Evolutionary conservation across 2,888 invertebrate genomes (phyloP).

Genomic region (Aphrophora alni): DNA sequence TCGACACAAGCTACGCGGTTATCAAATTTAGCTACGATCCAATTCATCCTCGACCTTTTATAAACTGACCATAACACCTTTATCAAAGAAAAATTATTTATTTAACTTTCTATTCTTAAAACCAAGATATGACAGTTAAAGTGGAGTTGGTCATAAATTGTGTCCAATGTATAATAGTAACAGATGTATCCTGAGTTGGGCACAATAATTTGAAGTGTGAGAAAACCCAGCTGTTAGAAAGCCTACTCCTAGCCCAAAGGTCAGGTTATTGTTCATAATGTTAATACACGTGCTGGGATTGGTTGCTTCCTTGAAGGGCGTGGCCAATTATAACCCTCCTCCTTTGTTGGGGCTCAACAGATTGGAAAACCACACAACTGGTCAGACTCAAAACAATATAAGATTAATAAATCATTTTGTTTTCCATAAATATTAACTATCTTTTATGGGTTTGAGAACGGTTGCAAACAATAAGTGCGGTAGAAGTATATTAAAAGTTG

Average conservation of each 20-base stretch:
- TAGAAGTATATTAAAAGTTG: neutral
- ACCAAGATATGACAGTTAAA: neutral
- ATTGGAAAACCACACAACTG: conserved; percentile 1
- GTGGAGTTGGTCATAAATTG: neutral
- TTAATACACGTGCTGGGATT: neutral
- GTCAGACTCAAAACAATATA: neutral
- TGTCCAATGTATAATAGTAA: neutral
- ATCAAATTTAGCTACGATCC: neutral
- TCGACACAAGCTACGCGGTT: neutral
- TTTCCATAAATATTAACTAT: conserved; percentile 1
- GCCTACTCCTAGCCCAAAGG: neutral
- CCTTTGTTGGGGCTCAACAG: neutral
- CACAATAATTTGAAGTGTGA: neutral
- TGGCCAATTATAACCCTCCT: conserved; percentile 6
- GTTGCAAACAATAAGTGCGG: neutral
- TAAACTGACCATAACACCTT: neutral
- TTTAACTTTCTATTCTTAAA: neutral
- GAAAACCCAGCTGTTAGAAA: neutral
- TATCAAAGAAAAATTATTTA: neutral
- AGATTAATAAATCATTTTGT: neutral
- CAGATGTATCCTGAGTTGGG: neutral
- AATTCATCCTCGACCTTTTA: neutral
- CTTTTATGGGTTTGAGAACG: neutral
- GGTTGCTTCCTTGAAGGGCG: neutral
- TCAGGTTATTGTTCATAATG: neutral